phyloP scores from a whole-genome alignment of 2,113 vertebrate species.

The Rana temporaria region DNA sequence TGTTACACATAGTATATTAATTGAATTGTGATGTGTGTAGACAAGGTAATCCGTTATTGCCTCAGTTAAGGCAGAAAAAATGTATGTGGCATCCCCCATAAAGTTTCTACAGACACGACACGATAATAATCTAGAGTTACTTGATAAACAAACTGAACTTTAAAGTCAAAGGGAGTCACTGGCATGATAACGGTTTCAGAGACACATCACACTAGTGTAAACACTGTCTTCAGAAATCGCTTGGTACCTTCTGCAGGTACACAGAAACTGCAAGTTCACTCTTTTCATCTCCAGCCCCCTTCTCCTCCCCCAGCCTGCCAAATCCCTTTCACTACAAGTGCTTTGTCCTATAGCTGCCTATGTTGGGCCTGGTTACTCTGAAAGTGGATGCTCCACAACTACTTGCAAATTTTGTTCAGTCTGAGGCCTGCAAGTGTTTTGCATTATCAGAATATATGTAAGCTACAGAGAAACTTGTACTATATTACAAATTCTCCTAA shows the following conservation, averaged over 20 bases:
- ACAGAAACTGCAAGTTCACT: neutral
- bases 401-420: slow-evolving; percentile 12
- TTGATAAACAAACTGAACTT: slow-evolving; percentile 7
- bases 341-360: slow-evolving; percentile 21
- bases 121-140: neutral
- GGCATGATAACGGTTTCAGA: slow-evolving; percentile 19
- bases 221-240: slow-evolving; percentile 13
- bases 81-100: neutral
- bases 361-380: slow-evolving; percentile 26
- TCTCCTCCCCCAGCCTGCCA: slow-evolving; percentile 39
- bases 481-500: neutral
- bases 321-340: slow-evolving; percentile 24
- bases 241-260: slow-evolving; percentile 42
- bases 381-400: slow-evolving; percentile 17
- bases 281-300: slow-evolving; percentile 20
- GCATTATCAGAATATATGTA: neutral
- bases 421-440: slow-evolving; percentile 6
- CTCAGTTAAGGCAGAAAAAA: neutral
- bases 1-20: slow-evolving; percentile 9
- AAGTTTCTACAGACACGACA: neutral
- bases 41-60: neutral
- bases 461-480: neutral
- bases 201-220: slow-evolving; percentile 30
- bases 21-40: neutral
- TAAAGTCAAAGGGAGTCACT: slow-evolving; percentile 13